These are phyloP conservation scores for Microcebus jonahi DNA, from an alignment of 2,113 vertebrate genomes.

Conservation along the genomic window DNA sequence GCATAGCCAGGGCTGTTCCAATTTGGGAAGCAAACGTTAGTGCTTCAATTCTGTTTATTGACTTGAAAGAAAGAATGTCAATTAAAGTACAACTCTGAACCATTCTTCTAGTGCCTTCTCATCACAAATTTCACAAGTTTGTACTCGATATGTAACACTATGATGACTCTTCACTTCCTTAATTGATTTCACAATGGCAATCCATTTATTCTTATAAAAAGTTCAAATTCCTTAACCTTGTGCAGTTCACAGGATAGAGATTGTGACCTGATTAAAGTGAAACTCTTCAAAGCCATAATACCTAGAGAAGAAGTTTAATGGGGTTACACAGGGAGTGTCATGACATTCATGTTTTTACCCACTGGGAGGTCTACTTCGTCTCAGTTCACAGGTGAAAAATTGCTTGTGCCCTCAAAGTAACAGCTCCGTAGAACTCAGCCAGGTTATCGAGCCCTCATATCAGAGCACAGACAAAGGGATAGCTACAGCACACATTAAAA, in stretches of 20 bases:
- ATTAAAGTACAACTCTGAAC: not conserved
- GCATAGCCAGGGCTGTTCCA: not conserved
- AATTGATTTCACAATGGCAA: not conserved
- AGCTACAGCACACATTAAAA: not conserved
- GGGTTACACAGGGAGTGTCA: slow-evolving; percentile 2
- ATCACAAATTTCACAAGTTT: not conserved
- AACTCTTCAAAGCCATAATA: not conserved
- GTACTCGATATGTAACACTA: not conserved
- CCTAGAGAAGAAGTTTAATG: not conserved
- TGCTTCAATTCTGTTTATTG: not conserved
- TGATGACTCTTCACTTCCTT: not conserved
- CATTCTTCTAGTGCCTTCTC: not conserved
- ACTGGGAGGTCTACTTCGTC: not conserved
- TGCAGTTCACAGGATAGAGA: not conserved
- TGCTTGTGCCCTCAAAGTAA: not conserved
- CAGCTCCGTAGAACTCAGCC: not conserved
- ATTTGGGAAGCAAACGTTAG: not conserved
- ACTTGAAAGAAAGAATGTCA: not conserved
- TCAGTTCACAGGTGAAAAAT: not conserved
- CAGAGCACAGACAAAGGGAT: not conserved
- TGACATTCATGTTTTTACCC: not conserved
- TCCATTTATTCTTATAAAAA: slow-evolving; percentile 11
- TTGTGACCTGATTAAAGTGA: not conserved
- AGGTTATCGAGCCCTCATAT: not conserved
- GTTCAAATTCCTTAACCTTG: slow-evolving; percentile 45